These are phyloP conservation scores for Acanthopleura granulata DNA, from an alignment of 2,888 invertebrate species.

Conservation along the genomic window DNA sequence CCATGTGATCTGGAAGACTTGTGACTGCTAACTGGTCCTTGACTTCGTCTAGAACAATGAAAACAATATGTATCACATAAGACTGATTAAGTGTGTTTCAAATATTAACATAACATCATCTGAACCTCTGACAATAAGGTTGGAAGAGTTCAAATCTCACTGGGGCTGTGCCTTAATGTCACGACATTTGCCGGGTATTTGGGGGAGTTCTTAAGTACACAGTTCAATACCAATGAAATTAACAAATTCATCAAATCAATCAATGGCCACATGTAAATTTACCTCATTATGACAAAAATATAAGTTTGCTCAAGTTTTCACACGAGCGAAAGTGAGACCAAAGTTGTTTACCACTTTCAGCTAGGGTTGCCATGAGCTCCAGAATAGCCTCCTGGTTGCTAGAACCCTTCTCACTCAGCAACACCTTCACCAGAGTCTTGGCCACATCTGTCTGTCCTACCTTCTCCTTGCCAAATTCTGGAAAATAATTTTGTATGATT, in stretches of 20 bases:
- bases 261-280: not conserved
- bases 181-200: too few species aligned
- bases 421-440: slow-evolving; percentile 47
- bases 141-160: too few species aligned
- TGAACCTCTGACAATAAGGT: too few species aligned
- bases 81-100: not conserved
- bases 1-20: slow-evolving; percentile 82
- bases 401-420: slow-evolving; percentile 48
- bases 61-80: not conserved
- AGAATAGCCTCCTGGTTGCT: slow-evolving; percentile 61
- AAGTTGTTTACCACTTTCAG: slow-evolving; percentile 61
- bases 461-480: slow-evolving; percentile 52
- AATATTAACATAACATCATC: too few species aligned
- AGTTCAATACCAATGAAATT: too few species aligned
- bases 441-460: slow-evolving; percentile 45
- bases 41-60: slow-evolving; percentile 77
- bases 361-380: slow-evolving; percentile 62
- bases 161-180: too few species aligned
- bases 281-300: not conserved
- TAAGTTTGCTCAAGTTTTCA: not conserved
- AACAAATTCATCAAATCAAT: not conserved
- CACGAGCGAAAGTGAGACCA: not conserved
- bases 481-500: slow-evolving; percentile 23
- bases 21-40: slow-evolving; percentile 82
- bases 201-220: too few species aligned